These are phyloP conservation scores for Myiagra hebetior DNA, from an alignment of 2,113 vertebrate genomes.

Conservation along the genomic window DNA sequence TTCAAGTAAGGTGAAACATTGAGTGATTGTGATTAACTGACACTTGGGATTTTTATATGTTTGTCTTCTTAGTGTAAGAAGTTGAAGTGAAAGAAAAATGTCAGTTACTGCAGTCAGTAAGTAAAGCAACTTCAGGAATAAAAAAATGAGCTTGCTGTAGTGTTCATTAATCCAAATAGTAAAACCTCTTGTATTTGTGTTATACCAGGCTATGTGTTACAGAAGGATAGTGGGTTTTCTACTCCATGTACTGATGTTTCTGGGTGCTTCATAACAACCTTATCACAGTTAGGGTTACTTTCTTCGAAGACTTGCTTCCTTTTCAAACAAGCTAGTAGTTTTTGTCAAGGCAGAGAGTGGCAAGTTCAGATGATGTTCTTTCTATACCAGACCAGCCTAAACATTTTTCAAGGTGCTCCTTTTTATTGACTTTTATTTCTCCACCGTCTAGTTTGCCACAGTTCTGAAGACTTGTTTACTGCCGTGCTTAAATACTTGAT, in stretches of 20 bases:
- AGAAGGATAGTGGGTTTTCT: neutral
- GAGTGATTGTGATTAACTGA: neutral
- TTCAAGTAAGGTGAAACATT: neutral
- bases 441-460: neutral
- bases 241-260: neutral
- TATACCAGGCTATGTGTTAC: neutral
- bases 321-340: neutral
- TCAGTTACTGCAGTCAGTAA: neutral
- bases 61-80: neutral
- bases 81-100: neutral
- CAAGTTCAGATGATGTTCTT: neutral
- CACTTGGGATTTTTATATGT: neutral
- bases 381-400: neutral
- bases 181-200: neutral
- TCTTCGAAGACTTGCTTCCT: neutral
- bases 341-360: neutral
- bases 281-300: neutral
- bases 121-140: neutral
- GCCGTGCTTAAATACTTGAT: neutral
- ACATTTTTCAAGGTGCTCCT: neutral
- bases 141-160: neutral
- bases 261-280: neutral
- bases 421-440: neutral
- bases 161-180: neutral
- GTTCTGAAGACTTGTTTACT: neutral